Percentiles rank a stretch among this genome's conserved stretches.
These are phyloP conservation scores for Oreotrochilus melanogaster DNA, from an alignment of 2,113 vertebrate species.

Conservation along the genomic window DNA sequence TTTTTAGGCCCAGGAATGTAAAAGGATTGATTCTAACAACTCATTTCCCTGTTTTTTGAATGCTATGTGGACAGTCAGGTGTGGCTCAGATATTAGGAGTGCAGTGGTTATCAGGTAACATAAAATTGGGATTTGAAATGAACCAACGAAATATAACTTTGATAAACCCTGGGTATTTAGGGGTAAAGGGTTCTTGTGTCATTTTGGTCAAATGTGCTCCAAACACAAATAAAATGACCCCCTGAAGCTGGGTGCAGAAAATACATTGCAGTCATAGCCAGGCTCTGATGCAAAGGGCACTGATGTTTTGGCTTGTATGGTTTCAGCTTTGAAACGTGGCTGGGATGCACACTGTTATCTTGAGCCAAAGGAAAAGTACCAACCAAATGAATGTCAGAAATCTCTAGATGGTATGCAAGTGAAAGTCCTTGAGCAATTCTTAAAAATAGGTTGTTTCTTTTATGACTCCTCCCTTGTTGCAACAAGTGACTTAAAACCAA, in stretches of 20 bases:
- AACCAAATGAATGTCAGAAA: not conserved
- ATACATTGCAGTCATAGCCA: not conserved
- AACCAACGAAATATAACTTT: not conserved
- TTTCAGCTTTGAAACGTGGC: not conserved
- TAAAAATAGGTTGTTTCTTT: not conserved
- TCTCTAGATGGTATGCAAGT: not conserved
- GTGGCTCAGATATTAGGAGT: not conserved
- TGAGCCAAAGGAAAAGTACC: not conserved
- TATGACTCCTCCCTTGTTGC: not conserved
- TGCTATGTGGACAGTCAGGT: not conserved
- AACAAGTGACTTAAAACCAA: not conserved
- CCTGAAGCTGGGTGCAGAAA: not conserved
- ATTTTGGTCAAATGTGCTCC: not conserved
- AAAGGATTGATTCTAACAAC: not conserved
- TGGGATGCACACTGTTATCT: not conserved
- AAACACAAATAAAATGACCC: not conserved
- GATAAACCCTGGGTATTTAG: not conserved
- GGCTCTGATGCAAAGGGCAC: not conserved
- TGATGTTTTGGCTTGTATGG: not conserved
- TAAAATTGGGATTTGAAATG: not conserved
- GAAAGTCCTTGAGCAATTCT: not conserved
- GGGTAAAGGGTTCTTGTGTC: not conserved
- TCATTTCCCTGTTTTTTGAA: not conserved
- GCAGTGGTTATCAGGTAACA: not conserved
- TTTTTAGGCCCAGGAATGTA: not conserved